Base-by-base conservation (phyloP, 37 sponge, comb jelly and placozoan genomes). In the Halisarca cf. caerulea region DNA sequence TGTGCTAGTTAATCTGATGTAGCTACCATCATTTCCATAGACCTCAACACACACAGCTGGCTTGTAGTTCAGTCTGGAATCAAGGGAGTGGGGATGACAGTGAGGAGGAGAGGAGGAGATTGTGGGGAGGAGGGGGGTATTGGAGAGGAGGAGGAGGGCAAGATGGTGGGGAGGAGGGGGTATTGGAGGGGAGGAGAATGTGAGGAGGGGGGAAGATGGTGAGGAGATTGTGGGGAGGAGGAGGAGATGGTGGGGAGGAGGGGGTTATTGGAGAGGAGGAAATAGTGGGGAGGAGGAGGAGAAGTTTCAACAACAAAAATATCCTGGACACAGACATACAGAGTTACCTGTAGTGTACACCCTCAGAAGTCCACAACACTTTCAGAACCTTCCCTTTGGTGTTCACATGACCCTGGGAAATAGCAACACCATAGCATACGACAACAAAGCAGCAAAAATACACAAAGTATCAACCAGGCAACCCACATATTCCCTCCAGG, bases 21-120 rank as follows among this genome's bases (percentile, higher is more conserved):
- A 43, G 34, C 70, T 81, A 35, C 42, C 36, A 7, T 72, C 69
- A 71, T 8, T 57, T 3, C 80, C 72, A 33, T 43, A 57, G 24
- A 43, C 75, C 87, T 87, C 87, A 64, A 87, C 82, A 38, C 37
- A 87, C 28, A 32, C 23, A 9, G 61, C 17, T n/a, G 73, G 64
- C 61, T 57, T 3, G 41, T 78, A 74, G 34, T 68, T 27, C 30
- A 68, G 69, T 30, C 69, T 68, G 60, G 25, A n/a, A n/a, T n/a
- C n/a, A 47, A 47, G 51, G 11, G 51, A 47, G 51, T 47, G 51
- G 11, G 11, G 51, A 47, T n/a, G 51, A 14, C 51, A 47, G 51
- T 47, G 51, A 14, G 51, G 6, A 11, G 51, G 9, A 47, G 9
- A 47, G 51, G 11, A 6, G 9, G 9, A 47, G n/a, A n/a, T n/a